Evolutionary conservation across 2,888 invertebrate genomes (phyloP).

Genomic region (Hyposoter dolosus): DNA sequence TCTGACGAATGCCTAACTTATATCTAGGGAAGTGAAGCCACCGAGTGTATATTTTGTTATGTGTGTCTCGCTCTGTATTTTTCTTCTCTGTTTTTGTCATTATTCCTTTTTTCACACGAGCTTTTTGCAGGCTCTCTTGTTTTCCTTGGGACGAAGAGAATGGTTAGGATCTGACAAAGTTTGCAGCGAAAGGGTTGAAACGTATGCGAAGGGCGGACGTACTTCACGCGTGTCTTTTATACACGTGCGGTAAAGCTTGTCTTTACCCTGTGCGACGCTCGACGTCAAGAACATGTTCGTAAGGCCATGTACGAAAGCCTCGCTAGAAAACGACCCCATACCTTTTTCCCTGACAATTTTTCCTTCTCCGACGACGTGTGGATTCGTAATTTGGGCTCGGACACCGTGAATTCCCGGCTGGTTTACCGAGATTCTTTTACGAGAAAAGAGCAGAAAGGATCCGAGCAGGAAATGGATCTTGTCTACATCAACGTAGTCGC

Average conservation of each 20-base stretch:
- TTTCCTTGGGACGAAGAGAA: constrained; percentile 13
- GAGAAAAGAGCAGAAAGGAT: constrained; percentile 45
- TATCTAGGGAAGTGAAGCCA: constrained; percentile 44
- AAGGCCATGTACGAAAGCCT: constrained; percentile 6
- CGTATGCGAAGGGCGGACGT: constrained; percentile 18
- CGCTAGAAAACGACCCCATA: constrained; percentile 19
- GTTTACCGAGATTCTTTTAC: constrained; percentile 31
- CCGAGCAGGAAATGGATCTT: constrained; percentile 65
- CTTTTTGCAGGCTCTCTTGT: constrained; percentile 55
- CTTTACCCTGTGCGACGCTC: constrained; percentile 35
- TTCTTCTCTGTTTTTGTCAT: background rate
- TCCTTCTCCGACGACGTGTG: constrained; percentile 63
- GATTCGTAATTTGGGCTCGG: constrained; percentile 68
- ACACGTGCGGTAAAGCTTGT: constrained; percentile 42
- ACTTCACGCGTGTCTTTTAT: constrained; percentile 28
- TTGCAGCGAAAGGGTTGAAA: constrained; percentile 39
- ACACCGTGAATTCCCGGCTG: constrained; percentile 68
- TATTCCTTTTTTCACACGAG: constrained; percentile 9
- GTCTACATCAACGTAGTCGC: constrained; percentile 41
- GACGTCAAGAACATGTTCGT: constrained; percentile 15
- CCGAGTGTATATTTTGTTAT: constrained; percentile 5
- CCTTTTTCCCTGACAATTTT: constrained; percentile 55
- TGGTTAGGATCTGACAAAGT: constrained; percentile 52
- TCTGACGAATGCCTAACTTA: constrained; percentile 62
- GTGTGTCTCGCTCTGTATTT: background rate